Evolutionary conservation across 2,888 invertebrate genomes (phyloP).

Genomic region (Diarsia mendica): DNA sequence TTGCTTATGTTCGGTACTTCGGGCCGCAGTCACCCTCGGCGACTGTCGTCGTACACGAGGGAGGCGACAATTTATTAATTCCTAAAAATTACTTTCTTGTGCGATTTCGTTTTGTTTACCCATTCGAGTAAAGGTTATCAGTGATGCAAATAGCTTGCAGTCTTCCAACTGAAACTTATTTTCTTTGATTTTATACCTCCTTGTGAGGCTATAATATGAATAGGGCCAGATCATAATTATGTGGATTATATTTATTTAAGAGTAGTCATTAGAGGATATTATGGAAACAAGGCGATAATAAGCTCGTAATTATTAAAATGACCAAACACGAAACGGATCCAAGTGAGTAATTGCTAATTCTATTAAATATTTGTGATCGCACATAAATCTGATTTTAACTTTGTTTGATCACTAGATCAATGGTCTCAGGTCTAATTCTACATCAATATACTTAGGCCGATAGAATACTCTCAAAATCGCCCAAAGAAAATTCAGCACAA

Average conservation of each 20-base stretch:
- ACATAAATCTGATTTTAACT: background rate
- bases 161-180: background rate
- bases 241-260: background rate
- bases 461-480: background rate
- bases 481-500: background rate
- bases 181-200: background rate
- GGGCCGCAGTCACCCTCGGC: constrained; percentile 57
- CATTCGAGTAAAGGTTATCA: constrained; percentile 25
- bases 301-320: background rate
- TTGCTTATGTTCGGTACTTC: constrained; percentile 73
- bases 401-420: background rate
- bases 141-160: constrained; percentile 24
- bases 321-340: background rate
- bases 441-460: too few relatives aligned
- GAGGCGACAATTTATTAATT: constrained; percentile 84
- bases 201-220: too few relatives aligned
- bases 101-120: constrained; percentile 60
- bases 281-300: background rate
- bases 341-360: background rate
- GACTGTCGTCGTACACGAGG: constrained; percentile 65
- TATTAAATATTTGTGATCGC: background rate
- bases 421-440: background rate
- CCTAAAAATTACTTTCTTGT: constrained; percentile 77
- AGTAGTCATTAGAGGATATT: background rate
- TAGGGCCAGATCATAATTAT: background rate